Conservation (phyloP, 2,797 vertebrate species). For the Clarias platycephalus region DNA sequence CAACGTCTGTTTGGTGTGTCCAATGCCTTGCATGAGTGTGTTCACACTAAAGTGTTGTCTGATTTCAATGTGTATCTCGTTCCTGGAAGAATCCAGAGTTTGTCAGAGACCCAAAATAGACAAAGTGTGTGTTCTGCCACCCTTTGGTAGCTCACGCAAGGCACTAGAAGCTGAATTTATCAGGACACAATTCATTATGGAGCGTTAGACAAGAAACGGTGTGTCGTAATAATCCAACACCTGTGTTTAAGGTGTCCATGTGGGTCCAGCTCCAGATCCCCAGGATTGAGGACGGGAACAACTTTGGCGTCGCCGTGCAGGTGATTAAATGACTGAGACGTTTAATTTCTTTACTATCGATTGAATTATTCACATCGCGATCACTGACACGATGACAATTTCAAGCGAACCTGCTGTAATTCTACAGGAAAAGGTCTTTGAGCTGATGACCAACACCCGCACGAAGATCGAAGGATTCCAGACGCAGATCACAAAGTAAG, state of each 20-base stretch:
- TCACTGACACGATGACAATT: background rate
- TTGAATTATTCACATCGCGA: background rate
- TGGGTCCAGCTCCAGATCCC: conserved; percentile 91
- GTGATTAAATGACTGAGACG: conserved; percentile 61
- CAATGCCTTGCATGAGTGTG: background rate
- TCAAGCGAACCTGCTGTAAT: background rate
- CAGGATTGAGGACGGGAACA: conserved; percentile 89
- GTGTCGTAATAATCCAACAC: background rate
- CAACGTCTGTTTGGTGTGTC: background rate
- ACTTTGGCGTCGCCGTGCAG: conserved; percentile 92
- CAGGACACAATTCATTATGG: background rate
- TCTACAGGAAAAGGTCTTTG: conserved; percentile 88
- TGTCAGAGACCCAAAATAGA: background rate
- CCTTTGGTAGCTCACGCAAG: background rate
- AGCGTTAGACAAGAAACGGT: background rate
- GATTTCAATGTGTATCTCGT: background rate
- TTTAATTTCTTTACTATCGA: background rate
- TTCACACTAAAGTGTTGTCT: background rate
- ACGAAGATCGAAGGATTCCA: conserved; percentile 87
- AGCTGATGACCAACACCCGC: conserved; percentile 83
- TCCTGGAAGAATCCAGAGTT: background rate
- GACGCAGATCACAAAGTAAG: conserved; percentile 88
- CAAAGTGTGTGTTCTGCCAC: background rate
- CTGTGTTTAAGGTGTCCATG: conserved; percentile 79
- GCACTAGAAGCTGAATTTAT: background rate